Base-by-base conservation (phyloP, 2,113 vertebrate genomes). In the Poeciliopsis occidentalis region DNA sequence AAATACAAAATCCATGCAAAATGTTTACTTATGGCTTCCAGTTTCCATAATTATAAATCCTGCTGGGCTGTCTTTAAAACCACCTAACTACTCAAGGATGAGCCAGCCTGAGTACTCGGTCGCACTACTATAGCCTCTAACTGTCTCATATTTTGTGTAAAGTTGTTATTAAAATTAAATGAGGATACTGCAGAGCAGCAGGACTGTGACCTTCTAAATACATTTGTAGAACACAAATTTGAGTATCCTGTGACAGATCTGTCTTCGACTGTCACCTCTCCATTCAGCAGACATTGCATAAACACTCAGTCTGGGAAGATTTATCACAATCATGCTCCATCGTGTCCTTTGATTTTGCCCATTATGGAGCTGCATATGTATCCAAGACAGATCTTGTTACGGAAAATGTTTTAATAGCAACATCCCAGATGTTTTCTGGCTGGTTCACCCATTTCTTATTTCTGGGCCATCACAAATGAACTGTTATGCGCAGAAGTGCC, bases 101-200 rank as follows among this genome's bases (percentile, higher is more conserved):
- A 85, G 66, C 51, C 76, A 70, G 34, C 80, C 64, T 71, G 27
- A 32, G 37, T 71, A 69, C 67, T 78, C 67, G 44, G 60, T 68
- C 76, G 68, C 73, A 64, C 72, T 61, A 44, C 60, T 44, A 57
- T 27, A 37, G 26, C 78, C 82, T 68, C 69, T 71, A 47, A 84
- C 82, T 64, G 82, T 73, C 80, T 91, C 66, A 63, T 74, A 79
- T 91, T 91, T 89, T 75, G 79, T 81, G 90, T 90, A 80, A 92
- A 92, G 81, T 87, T 90, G 86, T 90, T 85, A 92, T 93, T 85
- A 89, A 86, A 93, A 92, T 91, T 90, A 92, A 91, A 94, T 93
- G 91, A 82, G 79, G 68, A 68, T 84, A 86, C 87, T 79, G 81
- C 87, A 81, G 84, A 85, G 85, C 87, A 91, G 87, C 70, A 73